Evolutionary conservation across 2,888 invertebrate species (phyloP).

Genomic region (Tetragonisca angustula): DNA sequence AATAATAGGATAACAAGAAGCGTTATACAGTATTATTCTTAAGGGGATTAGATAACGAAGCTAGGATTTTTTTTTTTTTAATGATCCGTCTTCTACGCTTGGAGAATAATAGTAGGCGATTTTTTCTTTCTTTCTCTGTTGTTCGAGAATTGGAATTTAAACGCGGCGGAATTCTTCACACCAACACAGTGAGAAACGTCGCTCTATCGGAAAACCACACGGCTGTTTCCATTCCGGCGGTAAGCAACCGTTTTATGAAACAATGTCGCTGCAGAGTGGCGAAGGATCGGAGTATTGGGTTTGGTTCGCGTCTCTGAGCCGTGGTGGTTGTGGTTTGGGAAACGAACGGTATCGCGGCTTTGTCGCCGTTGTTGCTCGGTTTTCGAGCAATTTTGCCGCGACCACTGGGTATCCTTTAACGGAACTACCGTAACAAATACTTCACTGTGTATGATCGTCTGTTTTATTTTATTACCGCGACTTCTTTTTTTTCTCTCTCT

Average conservation of each 20-base stretch:
- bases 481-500: too few relatives aligned
- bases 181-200: neutral
- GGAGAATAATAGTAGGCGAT: neutral
- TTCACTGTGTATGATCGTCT: neutral
- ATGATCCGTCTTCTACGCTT: too few relatives aligned
- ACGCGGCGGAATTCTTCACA: neutral
- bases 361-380: constrained; percentile 10
- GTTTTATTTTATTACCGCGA: neutral
- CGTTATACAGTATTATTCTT: neutral
- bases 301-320: neutral
- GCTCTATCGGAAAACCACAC: constrained; percentile 18
- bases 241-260: constrained; percentile 8
- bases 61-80: neutral
- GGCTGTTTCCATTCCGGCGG: constrained; percentile 20
- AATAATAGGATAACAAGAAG: neutral
- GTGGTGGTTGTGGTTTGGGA: constrained; percentile 55
- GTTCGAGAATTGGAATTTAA: neutral
- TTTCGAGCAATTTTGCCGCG: constrained; percentile 21
- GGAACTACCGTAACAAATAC: constrained; percentile 13
- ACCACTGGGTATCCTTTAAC: constrained; percentile 14
- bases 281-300: neutral
- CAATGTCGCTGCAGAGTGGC: constrained; percentile 16
- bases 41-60: neutral
- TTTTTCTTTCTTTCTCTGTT: neutral
- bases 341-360: constrained; percentile 66